Base-by-base conservation (phyloP, 2,113 vertebrate species). In the Cariama cristata region DNA sequence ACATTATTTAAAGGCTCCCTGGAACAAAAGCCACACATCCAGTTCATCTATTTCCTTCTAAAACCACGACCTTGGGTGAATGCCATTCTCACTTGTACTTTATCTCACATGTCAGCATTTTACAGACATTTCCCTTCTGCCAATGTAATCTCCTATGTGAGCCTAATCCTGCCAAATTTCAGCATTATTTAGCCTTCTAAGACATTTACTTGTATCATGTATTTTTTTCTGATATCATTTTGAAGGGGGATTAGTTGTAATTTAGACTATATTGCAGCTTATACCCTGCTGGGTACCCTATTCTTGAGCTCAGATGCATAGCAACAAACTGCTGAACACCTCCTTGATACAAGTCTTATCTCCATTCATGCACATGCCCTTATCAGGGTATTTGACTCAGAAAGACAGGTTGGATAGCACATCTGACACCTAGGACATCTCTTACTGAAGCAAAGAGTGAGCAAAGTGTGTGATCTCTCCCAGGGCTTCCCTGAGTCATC, bases 31-130 rank as follows among this genome's bases (percentile, higher is more conserved):
- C 30, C 72, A 89, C 24, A 67, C 35, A 95, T 67, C 8, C 20
- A 89, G 79, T 77, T 96, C 56, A 91, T 64, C 82, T 83, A 18
- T 91, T 79, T 95, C 40, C 68, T 92, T 52, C 82, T 88, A 77
- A 88, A 96, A 81, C 53, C 38, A 91, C 0, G 20, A 28, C 44
- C 73, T 79, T 97, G 79, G 56, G 68, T 60, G 47, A 84, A 53
- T 53, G 63, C 67, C 88, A 90, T 83, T 88, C 58, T 88, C 63
- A 40, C 27, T 87, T 64, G 53, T 86, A 76, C 77, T 92, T 93
- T 55, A 83, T 87, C 68, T 92, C 68, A 53, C 2, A 2, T 67
- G 76, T 96, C 94, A 91, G 76, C 49, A 56, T 81, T 96, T 91
- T 86, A 92, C 59, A 90, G 55, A 33, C 35, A 60, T 79, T 88